phyloP scores from a whole-genome alignment of 2,888 invertebrate species.

The Artemia sinica region DNA sequence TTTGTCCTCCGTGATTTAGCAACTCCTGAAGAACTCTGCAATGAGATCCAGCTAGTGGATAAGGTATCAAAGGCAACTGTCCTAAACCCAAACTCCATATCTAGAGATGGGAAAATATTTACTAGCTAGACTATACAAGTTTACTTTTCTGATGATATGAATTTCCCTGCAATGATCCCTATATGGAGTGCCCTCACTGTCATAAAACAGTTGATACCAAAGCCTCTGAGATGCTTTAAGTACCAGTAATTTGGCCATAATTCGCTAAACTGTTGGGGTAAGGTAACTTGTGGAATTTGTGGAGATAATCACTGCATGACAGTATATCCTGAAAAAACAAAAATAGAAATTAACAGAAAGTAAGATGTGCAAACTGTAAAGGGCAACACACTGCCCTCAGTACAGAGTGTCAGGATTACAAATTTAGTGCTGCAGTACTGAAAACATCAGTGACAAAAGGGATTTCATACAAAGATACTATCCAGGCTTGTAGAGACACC shows the following conservation, averaged over 20 bases:
- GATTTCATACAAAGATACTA: not conserved
- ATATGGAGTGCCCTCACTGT: conserved; percentile 11
- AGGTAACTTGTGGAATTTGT: not conserved
- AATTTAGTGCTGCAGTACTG: not conserved
- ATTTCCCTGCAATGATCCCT: not conserved
- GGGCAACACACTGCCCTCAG: not conserved
- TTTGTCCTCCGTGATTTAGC: too few relatives aligned
- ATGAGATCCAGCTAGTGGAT: too few relatives aligned
- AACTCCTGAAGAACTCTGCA: too few relatives aligned
- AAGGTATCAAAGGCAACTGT: too few relatives aligned
- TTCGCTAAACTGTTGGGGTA: not conserved
- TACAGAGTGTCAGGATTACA: not conserved
- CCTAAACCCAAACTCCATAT: too few relatives aligned
- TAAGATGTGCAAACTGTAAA: conserved; percentile 1
- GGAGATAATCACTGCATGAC: conserved; percentile 2
- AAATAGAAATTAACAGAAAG: not conserved
- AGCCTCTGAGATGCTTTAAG: conserved; percentile 2
- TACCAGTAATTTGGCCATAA: not conserved
- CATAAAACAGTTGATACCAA: not conserved
- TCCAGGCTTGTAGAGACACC: not conserved
- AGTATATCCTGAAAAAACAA: not conserved
- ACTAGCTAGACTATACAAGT: not conserved
- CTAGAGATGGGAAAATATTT: too few relatives aligned
- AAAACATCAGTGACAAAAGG: conserved; percentile 5
- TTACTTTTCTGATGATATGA: not conserved